phyloP scores from a whole-genome alignment of 2,888 invertebrate species.

The Nomada goodeniana region DNA sequence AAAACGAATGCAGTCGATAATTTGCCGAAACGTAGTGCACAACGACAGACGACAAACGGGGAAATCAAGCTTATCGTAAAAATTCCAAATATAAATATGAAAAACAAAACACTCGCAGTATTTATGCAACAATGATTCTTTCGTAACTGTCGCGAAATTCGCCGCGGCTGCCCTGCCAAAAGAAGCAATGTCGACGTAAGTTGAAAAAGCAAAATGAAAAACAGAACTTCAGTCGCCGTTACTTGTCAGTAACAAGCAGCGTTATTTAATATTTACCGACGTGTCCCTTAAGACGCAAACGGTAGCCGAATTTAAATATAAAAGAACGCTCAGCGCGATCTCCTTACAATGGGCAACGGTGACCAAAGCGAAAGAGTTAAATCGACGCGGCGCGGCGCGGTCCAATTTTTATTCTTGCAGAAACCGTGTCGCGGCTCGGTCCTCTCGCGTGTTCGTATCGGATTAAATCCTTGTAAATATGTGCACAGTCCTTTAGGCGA shows the following conservation, averaged over 20 bases:
- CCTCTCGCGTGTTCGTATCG: constrained; percentile 9
- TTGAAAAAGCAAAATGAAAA: neutral
- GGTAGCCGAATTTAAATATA: constrained; percentile 15
- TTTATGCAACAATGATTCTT: too few relatives aligned
- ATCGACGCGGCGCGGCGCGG: neutral
- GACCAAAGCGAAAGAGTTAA: constrained; percentile 14
- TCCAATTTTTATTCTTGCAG: neutral
- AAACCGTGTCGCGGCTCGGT: constrained; percentile 14
- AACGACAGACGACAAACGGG: too few relatives aligned
- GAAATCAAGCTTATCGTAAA: too few relatives aligned
- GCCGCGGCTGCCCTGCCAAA: too few relatives aligned
- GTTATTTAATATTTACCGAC: neutral
- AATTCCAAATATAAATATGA: too few relatives aligned
- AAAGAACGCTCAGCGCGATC: constrained; percentile 15
- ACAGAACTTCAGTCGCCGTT: neutral
- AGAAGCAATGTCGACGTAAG: too few relatives aligned
- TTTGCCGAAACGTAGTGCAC: too few relatives aligned
- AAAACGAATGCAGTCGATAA: too few relatives aligned
- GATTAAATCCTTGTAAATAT: constrained; percentile 37
- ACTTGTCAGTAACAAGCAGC: neutral
- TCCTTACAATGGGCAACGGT: constrained; percentile 23
- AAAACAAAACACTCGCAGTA: too few relatives aligned
- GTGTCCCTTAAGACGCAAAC: neutral
- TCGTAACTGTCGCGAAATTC: too few relatives aligned
- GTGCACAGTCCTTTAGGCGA: constrained; percentile 21